A percentile compares a stretch with the other conserved stretches of the same genome.
phyloP scores from a whole-genome alignment of 2,888 invertebrate genomes.

The Idaea aversata region DNA sequence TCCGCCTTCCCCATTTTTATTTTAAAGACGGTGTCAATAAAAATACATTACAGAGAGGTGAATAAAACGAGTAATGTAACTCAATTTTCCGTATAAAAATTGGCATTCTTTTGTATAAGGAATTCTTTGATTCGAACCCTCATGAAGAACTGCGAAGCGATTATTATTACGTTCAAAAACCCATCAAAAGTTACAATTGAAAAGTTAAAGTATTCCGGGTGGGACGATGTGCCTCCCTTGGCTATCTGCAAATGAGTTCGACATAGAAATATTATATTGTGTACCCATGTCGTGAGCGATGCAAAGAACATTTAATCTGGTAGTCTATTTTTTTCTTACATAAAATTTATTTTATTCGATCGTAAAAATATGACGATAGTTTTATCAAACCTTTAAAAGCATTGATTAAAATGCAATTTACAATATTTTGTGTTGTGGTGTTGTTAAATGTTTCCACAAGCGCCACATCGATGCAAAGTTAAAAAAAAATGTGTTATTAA shows the following conservation, averaged over 20 bases:
- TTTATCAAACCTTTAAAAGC: too few species aligned
- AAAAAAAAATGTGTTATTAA: not conserved
- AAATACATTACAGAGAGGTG: constrained; percentile 55
- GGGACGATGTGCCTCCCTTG: constrained; percentile 66
- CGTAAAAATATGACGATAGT: too few species aligned
- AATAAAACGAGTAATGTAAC: constrained; percentile 67
- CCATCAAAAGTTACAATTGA: constrained; percentile 81
- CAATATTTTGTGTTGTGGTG: too few species aligned
- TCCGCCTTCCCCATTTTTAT: constrained; percentile 29
- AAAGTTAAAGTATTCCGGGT: constrained; percentile 79
- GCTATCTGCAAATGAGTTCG: constrained; percentile 75
- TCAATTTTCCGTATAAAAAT: constrained; percentile 76
- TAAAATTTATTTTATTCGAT: too few species aligned
- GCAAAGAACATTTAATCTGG: constrained; percentile 13
- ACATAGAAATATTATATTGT: constrained; percentile 73
- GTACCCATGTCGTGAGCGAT: constrained; percentile 47
- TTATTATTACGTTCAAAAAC: constrained; percentile 80
- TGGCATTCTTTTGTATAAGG: constrained; percentile 71
- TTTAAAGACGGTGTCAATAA: constrained; percentile 47
- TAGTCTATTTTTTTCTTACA: not conserved
- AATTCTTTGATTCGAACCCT: constrained; percentile 71
- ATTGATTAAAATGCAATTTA: too few species aligned
- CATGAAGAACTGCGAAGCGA: constrained; percentile 68
- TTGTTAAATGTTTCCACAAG: not conserved
- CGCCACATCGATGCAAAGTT: not conserved